Percentiles rank a stretch among this genome's conserved stretches.
Evolutionary conservation across 2,888 invertebrate genomes (phyloP).

Genomic region (Caenorhabditis plicata): DNA sequence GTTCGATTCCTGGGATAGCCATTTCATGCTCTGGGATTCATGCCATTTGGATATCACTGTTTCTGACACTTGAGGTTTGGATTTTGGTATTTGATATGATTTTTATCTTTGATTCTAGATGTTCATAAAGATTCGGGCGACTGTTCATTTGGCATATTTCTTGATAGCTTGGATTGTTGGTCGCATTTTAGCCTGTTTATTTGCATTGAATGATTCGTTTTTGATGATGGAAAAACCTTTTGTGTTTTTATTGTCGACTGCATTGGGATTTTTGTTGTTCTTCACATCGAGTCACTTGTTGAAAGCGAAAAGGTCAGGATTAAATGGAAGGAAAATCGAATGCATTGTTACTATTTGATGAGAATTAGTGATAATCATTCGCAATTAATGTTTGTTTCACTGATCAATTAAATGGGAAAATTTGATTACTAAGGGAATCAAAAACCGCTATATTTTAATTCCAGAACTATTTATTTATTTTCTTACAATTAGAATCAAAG

Average conservation of each 20-base stretch:
- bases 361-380: too few relatives aligned
- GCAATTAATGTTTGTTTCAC: too few relatives aligned
- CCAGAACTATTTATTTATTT: not conserved
- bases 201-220: constrained; percentile 8
- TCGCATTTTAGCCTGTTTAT: constrained; percentile 14
- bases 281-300: constrained; percentile 6
- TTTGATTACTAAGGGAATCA: too few relatives aligned
- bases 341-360: too few relatives aligned
- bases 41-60: constrained; percentile 20
- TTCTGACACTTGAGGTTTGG: constrained; percentile 22
- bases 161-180: constrained; percentile 30
- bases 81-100: not conserved
- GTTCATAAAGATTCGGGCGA: constrained; percentile 13
- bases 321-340: not conserved
- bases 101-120: constrained; percentile 11
- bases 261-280: constrained; percentile 1
- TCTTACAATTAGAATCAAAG: too few relatives aligned
- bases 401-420: too few relatives aligned
- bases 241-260: constrained; percentile 1
- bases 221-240: constrained; percentile 1
- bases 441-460: not conserved
- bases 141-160: constrained; percentile 34
- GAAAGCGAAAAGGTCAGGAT: constrained; percentile 15
- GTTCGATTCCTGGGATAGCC: constrained; percentile 5
- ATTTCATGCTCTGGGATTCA: constrained; percentile 11